Conservation (phyloP, 2,888 invertebrate species). For the Panzeria rudis region DNA sequence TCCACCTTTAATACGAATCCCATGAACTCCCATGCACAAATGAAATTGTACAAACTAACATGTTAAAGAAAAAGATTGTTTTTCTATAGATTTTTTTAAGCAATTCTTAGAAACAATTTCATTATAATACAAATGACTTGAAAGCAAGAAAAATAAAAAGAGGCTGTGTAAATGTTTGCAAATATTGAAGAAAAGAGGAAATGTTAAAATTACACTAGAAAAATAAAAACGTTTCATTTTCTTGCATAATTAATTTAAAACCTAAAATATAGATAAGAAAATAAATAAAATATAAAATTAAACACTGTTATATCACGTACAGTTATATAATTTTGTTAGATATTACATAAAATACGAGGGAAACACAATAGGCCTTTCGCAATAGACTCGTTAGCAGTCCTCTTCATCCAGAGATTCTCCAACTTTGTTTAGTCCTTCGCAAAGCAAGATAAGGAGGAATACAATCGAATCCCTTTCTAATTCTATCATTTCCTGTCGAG, state of each 20-base stretch:
- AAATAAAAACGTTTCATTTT: background rate
- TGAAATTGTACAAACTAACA: background rate
- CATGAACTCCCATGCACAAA: background rate
- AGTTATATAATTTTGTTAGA: background rate
- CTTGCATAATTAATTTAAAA: background rate
- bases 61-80: constrained; percentile 1
- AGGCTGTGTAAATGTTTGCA: constrained; percentile 38
- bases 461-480: too few relatives aligned
- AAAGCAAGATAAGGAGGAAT: too few relatives aligned
- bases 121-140: constrained; percentile 3
- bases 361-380: background rate
- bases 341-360: background rate
- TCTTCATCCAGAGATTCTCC: too few relatives aligned
- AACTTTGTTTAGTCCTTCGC: too few relatives aligned
- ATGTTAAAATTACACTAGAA: background rate
- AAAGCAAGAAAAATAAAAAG: constrained; percentile 3
- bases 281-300: background rate
- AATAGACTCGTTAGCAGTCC: too few relatives aligned
- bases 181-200: constrained; percentile 6
- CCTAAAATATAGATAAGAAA: background rate
- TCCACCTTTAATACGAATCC: constrained; percentile 21
- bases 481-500: too few relatives aligned
- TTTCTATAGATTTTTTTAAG: constrained; percentile 2
- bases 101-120: constrained; percentile 40
- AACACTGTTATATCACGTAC: background rate